Percentiles rank a stretch among this genome's conserved stretches.
Evolutionary conservation across 2,113 vertebrate genomes (phyloP).

Genomic region (Cepphus grylle): DNA sequence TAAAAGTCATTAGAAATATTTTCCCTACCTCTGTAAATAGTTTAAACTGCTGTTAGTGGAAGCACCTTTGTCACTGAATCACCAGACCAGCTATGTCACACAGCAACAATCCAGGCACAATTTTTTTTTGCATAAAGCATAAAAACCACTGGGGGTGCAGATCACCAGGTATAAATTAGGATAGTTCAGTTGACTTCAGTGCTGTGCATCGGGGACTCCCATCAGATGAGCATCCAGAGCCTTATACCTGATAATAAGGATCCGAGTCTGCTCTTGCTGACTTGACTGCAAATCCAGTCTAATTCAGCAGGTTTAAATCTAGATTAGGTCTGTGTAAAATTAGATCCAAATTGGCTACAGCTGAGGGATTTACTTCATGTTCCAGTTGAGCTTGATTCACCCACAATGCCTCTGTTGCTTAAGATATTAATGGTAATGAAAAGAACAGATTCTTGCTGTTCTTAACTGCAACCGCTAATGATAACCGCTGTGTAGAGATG

Average conservation of each 20-base stretch:
- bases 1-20: not conserved
- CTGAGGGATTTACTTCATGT: not conserved
- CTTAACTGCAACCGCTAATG: not conserved
- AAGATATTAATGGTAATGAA: not conserved
- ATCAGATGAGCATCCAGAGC: not conserved
- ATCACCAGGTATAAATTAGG: not conserved
- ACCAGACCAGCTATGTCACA: not conserved
- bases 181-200: not conserved
- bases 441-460: not conserved
- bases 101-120: not conserved
- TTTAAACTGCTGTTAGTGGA: not conserved
- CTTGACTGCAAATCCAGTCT: not conserved
- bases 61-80: not conserved
- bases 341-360: not conserved
- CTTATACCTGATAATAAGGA: not conserved
- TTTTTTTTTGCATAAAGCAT: not conserved
- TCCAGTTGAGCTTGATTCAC: not conserved
- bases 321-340: not conserved
- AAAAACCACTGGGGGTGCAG: not conserved
- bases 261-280: rapidly evolving
- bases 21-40: not conserved
- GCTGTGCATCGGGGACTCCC: not conserved
- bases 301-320: not conserved
- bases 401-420: not conserved
- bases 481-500: not conserved